Evolutionary conservation across 2,113 vertebrate species (phyloP), one percentile per base, ranked within the genome.

Genomic region (Oncorhynchus gorbuscha): DNA sequence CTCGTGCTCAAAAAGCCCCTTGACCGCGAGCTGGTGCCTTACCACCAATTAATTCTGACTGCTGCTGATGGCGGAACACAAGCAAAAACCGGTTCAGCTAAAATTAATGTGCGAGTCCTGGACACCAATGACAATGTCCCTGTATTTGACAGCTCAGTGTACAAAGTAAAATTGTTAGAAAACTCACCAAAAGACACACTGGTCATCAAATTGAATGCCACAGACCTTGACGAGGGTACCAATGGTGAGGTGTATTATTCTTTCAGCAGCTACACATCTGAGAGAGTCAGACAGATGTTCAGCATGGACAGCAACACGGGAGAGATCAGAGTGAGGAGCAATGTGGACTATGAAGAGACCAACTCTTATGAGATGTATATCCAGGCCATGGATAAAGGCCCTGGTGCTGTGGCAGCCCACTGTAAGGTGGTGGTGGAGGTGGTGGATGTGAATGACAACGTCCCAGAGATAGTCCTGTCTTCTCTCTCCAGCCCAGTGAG

Each of bases 401-500:
- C 91, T 0, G 89, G 91, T 39, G 93, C 95, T 0, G 92, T 95
- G 81, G 92, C 92, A 0, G 94, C 94, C 8, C 94, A 96, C 74
- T 96, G 96, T 76, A 96, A 95, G 67, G 90, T 97, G 24, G 87
- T 96, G 28, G 93, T 95, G 1, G 93, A 95, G 79, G 88, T 96
- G 68, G 83, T 96, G 75, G 95, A 97, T 30, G 82, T 95, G 67
- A 97, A 97, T 58, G 96, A 97, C 82, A 96, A 96, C 0, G 79
- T 91, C 88, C 95, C 82, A 2, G 96, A 97, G 83, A 96, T 99
- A 76, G 92, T 96, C 69, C 80, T 99, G 84, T 98, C 95, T 0
- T 97, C 96, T 2, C 84, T 98, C 82, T 97, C 98, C 18, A 98
- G 96, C 83, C 97, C 97, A 0, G 96, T 99, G 71, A 94, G 95